Evolutionary conservation across 2,113 vertebrate genomes (phyloP).

Genomic region (Coptodon rendalli): DNA sequence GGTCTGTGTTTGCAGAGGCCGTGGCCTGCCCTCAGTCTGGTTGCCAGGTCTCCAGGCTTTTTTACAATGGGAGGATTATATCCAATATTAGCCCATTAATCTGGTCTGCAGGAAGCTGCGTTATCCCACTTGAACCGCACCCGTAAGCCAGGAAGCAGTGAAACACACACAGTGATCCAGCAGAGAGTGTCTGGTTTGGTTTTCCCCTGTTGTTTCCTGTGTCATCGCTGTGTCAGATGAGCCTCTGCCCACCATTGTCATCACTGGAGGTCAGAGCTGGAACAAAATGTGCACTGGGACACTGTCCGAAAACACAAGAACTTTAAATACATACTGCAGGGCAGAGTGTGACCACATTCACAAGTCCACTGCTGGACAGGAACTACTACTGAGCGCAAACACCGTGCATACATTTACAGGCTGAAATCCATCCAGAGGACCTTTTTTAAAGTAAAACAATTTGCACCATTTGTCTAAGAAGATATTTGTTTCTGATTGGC

Average conservation of each 20-base stretch:
- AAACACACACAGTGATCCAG: background rate
- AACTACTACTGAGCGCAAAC: background rate
- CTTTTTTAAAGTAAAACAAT: background rate
- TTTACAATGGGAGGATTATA: slow-evolving; percentile 57
- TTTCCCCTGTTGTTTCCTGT: background rate
- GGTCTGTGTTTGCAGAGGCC: background rate
- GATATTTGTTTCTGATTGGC: background rate
- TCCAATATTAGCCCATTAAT: slow-evolving; percentile 58
- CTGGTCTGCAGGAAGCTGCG: slow-evolving; percentile 35
- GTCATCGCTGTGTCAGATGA: slow-evolving; percentile 20
- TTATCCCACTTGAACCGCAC: slow-evolving; percentile 28
- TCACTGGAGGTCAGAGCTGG: background rate
- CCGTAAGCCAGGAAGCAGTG: slow-evolving; percentile 15
- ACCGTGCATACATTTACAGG: background rate
- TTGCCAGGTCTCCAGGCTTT: background rate
- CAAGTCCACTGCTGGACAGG: background rate
- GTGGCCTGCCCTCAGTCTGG: background rate
- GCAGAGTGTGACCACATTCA: background rate
- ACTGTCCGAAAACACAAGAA: background rate
- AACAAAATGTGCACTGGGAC: background rate
- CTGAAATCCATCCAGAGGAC: background rate
- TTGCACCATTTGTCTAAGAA: background rate
- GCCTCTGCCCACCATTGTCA: slow-evolving; percentile 11
- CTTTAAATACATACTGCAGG: background rate
- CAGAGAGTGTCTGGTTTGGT: background rate